Evolutionary conservation across 1,140 invertebrate species (phyloP), one percentile per base, ranked within the genome.

Genomic region (Drosophila bipectinata): DNA sequence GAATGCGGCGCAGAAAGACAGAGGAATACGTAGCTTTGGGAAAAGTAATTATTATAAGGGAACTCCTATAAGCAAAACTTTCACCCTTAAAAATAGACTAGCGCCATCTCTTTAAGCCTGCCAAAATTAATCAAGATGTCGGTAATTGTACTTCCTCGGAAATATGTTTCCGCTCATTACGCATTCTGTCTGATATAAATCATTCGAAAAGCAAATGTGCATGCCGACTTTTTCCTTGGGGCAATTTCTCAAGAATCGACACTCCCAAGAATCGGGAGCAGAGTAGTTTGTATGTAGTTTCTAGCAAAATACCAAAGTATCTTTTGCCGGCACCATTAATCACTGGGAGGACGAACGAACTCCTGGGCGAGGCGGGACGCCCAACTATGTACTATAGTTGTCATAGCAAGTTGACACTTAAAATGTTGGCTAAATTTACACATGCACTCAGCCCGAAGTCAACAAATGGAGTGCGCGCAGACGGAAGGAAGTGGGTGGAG

Each of bases 351-450:
- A 5, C 5, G n/a, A 15, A 34, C 21, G 21, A 41, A 52, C 49
- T 41, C 39, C 49, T 37, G 64, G 30, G 66, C 49, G 49, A 24
- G 28, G 15, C 39, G 32, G 18, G 49, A 66, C 1, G 49, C 59
- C 62, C 58, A 63, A 63, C 39, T 73, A 37, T 37, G 34, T 37
- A 28, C 26, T 28, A 72, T 66, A 77, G 81, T 85, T 85, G 73
- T 81, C 82, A 85, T 73, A 71, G 77, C 73, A 69, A 72, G 82
- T 81, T 83, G 79, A 80, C 79, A 87, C 82, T 87, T 88, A 79
- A 87, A 85, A 79, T 62, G 83, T 87, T 82, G 76, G 82, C 82
- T 72, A 88, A 87, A 88, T 82, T 87, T 87, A 88, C 82, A 82
- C 82, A 87, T 87, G 82, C 83, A 87, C 82, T 87, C 71, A 88